Evolutionary conservation across 53 echinoderm and acorn worm species (phyloP).

Genomic region (Henricia sp.): DNA sequence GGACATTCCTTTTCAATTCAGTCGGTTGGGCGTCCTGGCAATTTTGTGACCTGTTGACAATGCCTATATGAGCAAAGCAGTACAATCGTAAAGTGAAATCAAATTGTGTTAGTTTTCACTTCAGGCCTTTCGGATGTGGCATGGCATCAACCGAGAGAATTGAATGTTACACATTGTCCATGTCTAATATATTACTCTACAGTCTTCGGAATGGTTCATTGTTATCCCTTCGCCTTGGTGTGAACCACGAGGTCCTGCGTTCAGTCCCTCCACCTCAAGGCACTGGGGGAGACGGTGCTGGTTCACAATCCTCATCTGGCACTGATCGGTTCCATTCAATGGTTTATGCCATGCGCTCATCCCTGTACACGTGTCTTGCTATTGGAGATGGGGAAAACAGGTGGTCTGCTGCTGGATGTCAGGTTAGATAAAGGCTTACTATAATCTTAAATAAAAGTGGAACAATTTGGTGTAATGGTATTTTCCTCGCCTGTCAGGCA

Average conservation of each 20-base stretch:
- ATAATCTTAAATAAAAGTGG: no score
- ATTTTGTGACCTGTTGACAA: no score
- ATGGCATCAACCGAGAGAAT: no score
- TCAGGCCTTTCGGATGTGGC: neutral
- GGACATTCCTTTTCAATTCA: no score
- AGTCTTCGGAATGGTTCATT: neutral
- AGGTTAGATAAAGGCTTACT: slow-evolving; percentile 27
- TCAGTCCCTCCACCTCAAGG: neutral
- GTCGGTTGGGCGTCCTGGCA: no score
- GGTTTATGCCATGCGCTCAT: neutral
- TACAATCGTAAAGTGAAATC: neutral
- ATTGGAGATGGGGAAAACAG: slow-evolving; percentile 51
- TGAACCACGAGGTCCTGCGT: slow-evolving; percentile 10
- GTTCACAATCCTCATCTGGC: neutral
- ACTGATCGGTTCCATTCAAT: slow-evolving; percentile 15
- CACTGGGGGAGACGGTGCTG: neutral
- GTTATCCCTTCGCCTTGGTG: neutral
- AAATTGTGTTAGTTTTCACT: neutral
- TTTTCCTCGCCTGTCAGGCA: no score
- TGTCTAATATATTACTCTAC: neutral
- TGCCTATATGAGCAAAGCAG: no score
- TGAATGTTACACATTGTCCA: no score
- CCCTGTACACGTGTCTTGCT: slow-evolving; percentile 42
- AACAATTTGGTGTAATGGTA: no score
- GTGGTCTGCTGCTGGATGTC: slow-evolving; percentile 69